Evolutionary conservation across 2,888 invertebrate genomes (phyloP), one percentile per base, ranked within the genome.

Genomic region (Agelastica alni): DNA sequence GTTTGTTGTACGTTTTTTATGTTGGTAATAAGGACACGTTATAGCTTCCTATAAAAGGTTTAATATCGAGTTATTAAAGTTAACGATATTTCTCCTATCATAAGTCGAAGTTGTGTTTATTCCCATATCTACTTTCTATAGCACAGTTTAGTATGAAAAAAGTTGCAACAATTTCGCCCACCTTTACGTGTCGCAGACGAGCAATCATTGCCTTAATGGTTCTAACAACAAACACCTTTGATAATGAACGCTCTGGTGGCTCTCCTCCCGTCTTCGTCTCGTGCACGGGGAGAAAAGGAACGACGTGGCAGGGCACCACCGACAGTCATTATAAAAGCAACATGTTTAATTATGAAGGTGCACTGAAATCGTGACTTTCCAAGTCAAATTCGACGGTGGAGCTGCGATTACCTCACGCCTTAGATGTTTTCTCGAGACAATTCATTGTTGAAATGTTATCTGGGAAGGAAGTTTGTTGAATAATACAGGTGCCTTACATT

Each of bases 291-390:
- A 60, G 46, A 57, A n/a, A n/a, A 55, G 58, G 55, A 54, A 51
- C 42, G 56, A 51, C 47, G 45, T 42, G 45, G 56, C 46, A 34
- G 34, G 34, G 20, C 42, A 54, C 42, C 56, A 53, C 48, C 42
- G 43, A 49, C 48, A 54, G 54, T 62, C 56, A 62, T 62, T 62
- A 59, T 64, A 65, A 61, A 61, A 58, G 60, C 53, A 66, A 70
- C 70, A 70, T 69, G 72, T 71, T 74, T 75, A 74, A 75, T 75
- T 75, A 75, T 71, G 72, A 73, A 73, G 74, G 71, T 70, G 74
- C 73, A 71, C 70, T 62, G 64, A 66, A 74, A 74, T 73, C 76
- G 76, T 75, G 75, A 76, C 74, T 70, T 66, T 71, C 61, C 66
- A 70, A 71, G 70, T 74, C 72, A 71, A 72, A 70, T 73, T 73